Evolutionary conservation across 1,140 invertebrate species (phyloP), one percentile per base, ranked within the genome.

Genomic region (Microplitis demolitor): DNA sequence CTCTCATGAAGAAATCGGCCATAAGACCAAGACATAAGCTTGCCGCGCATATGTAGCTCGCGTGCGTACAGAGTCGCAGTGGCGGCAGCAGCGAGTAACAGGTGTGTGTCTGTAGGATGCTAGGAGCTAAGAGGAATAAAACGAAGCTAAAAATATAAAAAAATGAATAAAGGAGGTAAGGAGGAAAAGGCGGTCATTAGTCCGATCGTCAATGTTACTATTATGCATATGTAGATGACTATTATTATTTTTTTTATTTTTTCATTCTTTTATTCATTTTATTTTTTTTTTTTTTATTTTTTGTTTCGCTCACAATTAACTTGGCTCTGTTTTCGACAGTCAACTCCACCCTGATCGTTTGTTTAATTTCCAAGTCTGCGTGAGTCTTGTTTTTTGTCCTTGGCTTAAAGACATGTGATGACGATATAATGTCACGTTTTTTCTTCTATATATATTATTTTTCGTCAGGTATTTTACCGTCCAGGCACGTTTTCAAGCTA

Each of bases 21-120:
- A 35, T 64, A 14, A 24, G 16, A 50, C 35, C 58, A 64, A 8
- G 33, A 31, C 54, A 34, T 63, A 56, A 71, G n/a, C 24, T 71
- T 39, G 14, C 39, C 39, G 39, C 39, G 69, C 71, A 72, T 72
- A 72, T 72, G 71, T 37, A 66, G 71, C 24, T 67, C 35, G 71
- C 64, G 71, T 72, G 70, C 70, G 66, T 61, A 64, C 58, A 13
- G 37, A 66, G 50, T 56, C 61, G 69, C 53, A 13, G 39, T 39
- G 16, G 66, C 39, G 39, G 39, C 39, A 45, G 39, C 39, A 45
- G 8, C 39, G 31, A 58, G 56, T 67, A 72, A 67, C 71, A 72
- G 71, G 64, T 72, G 71, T 35, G 14, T 33, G 35, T 13, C 13
- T 67, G 64, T 54, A 67, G 63, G 37, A 72, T 72, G 71, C 24